A percentile compares a stretch with the other conserved stretches of the same genome.
Evolutionary conservation across 1,140 invertebrate species (phyloP).

Genomic region (Homalodisca vitripennis): DNA sequence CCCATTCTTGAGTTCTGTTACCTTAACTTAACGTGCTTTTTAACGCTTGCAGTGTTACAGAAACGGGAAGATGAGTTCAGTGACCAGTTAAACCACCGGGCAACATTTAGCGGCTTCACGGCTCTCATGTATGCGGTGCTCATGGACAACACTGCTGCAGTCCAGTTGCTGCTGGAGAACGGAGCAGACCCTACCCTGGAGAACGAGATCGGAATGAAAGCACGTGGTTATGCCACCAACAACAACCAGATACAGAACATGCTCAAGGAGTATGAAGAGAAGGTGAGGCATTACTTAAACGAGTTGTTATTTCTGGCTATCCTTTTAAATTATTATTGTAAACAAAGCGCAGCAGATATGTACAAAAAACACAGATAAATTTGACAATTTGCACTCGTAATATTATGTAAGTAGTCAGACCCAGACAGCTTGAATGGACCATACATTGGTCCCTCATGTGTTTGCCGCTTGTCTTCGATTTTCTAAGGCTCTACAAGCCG

Average conservation of each 20-base stretch:
- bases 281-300: constrained; percentile 31
- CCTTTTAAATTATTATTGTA: too few relatives aligned
- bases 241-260: constrained; percentile 17
- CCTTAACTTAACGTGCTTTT: too few relatives aligned
- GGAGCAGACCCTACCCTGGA: constrained; percentile 71
- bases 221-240: constrained; percentile 73
- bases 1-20: too few relatives aligned
- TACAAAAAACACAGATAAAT: too few relatives aligned
- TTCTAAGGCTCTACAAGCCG: too few relatives aligned
- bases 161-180: constrained; percentile 58
- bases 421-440: too few relatives aligned
- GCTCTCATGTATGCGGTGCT: constrained; percentile 88
- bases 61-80: constrained; percentile 80
- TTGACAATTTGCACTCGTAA: too few relatives aligned
- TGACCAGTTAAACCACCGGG: constrained; percentile 60
- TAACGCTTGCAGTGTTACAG: constrained; percentile 65
- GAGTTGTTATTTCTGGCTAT: too few relatives aligned
- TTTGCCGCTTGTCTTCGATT: too few relatives aligned
- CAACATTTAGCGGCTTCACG: constrained; percentile 79
- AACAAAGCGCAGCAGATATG: too few relatives aligned
- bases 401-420: too few relatives aligned
- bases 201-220: constrained; percentile 75
- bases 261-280: constrained; percentile 32
- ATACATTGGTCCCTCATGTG: too few relatives aligned
- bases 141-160: constrained; percentile 63